phyloP scores from a whole-genome alignment of 1,140 invertebrate genomes.

The Pemphigus obesinymphae region DNA sequence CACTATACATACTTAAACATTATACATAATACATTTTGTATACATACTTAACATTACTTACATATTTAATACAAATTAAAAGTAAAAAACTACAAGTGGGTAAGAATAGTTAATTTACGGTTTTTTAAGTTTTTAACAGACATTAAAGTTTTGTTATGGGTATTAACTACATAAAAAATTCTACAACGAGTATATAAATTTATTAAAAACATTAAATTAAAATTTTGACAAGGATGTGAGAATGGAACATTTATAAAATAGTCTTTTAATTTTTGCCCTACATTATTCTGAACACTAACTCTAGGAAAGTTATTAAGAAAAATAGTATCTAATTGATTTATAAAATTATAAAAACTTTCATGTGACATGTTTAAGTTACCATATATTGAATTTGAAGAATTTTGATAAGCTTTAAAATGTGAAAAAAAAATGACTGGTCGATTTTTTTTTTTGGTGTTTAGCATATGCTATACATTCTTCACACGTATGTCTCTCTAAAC shows the following conservation, averaged over 20 bases:
- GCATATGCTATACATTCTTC: background rate
- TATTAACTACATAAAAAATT: background rate
- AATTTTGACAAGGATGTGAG: background rate
- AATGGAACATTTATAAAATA: background rate
- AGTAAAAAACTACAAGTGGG: too few species aligned
- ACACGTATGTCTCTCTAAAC: background rate
- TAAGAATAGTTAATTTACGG: too few species aligned
- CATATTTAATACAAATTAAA: too few species aligned
- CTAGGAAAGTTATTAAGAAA: too few species aligned
- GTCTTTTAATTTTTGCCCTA: too few species aligned
- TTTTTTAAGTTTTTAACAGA: background rate
- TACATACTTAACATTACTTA: too few species aligned
- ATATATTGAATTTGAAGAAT: background rate
- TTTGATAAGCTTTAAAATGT: background rate
- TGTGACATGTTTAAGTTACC: too few species aligned
- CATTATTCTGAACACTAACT: too few species aligned
- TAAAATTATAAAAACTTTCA: too few species aligned
- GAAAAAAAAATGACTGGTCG: background rate
- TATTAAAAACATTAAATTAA: background rate
- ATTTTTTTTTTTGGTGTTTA: background rate
- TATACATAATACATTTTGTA: too few species aligned
- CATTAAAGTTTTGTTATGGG: background rate
- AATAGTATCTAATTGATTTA: too few species aligned
- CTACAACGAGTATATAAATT: background rate
- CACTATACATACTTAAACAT: too few species aligned